phyloP scores from a whole-genome alignment of 2,797 vertebrate genomes.

The Peromyscus attwateri region DNA sequence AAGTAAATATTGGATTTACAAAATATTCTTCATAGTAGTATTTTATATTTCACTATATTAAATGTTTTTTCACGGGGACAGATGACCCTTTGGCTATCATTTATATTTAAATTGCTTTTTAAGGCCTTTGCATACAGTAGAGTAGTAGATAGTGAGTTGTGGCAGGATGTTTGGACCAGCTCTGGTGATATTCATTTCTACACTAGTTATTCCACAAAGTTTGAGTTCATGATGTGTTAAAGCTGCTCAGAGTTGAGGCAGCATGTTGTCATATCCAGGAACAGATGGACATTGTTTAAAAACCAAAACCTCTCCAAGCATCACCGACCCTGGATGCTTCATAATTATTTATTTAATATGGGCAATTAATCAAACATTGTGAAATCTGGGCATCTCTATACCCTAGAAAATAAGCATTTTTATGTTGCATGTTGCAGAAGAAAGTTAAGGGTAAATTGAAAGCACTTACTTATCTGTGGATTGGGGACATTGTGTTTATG shows the following conservation, averaged over 20 bases:
- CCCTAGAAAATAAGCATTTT: constrained; percentile 19
- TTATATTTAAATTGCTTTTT: constrained; percentile 45
- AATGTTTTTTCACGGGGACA: not conserved
- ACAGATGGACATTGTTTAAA: not conserved
- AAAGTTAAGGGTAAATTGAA: not conserved
- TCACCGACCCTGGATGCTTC: not conserved
- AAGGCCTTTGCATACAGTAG: not conserved
- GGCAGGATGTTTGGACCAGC: not conserved
- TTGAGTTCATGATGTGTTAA: not conserved
- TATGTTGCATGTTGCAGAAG: not conserved
- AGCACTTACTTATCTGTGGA: not conserved
- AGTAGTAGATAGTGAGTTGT: not conserved
- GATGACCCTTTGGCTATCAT: not conserved
- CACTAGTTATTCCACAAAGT: not conserved
- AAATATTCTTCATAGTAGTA: constrained; percentile 32
- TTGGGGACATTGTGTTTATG: not conserved
- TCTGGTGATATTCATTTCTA: not conserved
- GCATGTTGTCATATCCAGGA: not conserved
- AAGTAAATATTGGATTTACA: constrained; percentile 12
- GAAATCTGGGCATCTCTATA: not conserved
- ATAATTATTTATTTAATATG: not conserved
- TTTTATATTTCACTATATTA: constrained; percentile 15
- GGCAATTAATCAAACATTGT: not conserved
- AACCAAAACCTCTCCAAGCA: not conserved
- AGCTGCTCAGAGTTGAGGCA: not conserved